These are phyloP conservation scores for Terebella lapidaria DNA, from an alignment of 2,888 invertebrate genomes.

Conservation along the genomic window DNA sequence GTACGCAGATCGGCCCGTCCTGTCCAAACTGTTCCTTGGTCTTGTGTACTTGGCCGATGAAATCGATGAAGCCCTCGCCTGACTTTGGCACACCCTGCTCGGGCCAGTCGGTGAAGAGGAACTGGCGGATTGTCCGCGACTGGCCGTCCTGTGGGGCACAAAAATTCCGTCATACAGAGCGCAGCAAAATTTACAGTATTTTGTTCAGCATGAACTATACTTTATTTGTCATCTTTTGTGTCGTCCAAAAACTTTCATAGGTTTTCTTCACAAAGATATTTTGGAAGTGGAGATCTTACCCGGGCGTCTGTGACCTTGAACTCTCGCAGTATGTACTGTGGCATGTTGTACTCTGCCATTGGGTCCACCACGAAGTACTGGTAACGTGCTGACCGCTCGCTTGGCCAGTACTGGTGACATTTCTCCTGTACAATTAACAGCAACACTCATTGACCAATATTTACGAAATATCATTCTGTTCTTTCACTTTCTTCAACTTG, in stretches of 20 bases:
- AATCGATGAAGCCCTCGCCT: conserved; percentile 98
- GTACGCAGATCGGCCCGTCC: conserved; percentile 97
- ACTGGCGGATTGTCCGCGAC: conserved; percentile 63
- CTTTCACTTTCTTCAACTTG: neutral
- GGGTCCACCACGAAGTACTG: conserved; percentile 98
- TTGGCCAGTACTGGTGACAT: conserved; percentile 99
- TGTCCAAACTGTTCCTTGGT: conserved; percentile 99
- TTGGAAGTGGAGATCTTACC: conserved; percentile 51
- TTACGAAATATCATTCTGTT: neutral
- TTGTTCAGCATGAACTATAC: too few species aligned
- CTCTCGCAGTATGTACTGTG: conserved; percentile 95
- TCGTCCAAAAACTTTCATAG: too few species aligned
- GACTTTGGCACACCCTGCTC: conserved; percentile 83
- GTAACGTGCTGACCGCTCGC: conserved; percentile 92
- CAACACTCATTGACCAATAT: neutral
- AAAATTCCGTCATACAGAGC: too few species aligned
- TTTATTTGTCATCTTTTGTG: too few species aligned
- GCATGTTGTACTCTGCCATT: conserved; percentile 99
- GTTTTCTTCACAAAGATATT: too few species aligned
- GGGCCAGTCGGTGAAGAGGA: conserved; percentile 59
- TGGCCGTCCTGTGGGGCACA: conserved; percentile 77
- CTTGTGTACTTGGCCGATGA: conserved; percentile 98
- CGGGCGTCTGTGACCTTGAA: conserved; percentile 97
- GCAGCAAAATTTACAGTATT: too few species aligned
- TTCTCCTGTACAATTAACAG: conserved; percentile 72